phyloP scores from a whole-genome alignment of 2,888 invertebrate species.

The Troglohyphantes excavatus region DNA sequence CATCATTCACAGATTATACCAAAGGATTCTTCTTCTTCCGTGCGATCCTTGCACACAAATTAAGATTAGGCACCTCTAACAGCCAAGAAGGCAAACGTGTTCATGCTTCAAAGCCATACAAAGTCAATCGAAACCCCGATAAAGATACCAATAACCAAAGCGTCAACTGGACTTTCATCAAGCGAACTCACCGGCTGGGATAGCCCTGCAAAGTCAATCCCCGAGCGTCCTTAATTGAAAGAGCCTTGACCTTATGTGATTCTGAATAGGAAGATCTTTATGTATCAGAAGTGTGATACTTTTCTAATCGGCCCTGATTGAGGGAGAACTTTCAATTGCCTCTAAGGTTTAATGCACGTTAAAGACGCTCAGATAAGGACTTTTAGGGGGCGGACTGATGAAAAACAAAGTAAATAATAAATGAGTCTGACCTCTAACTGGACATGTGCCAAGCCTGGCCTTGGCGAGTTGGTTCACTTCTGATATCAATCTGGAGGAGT shows the following conservation, averaged over 20 bases:
- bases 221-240: slow-evolving; percentile 25
- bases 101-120: neutral
- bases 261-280: slow-evolving; percentile 29
- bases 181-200: neutral
- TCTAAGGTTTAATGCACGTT: slow-evolving; percentile 63
- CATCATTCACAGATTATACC: slow-evolving; percentile 17
- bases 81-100: neutral
- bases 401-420: slow-evolving; percentile 2
- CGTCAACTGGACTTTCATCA: neutral
- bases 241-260: slow-evolving; percentile 48
- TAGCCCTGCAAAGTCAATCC: slow-evolving; percentile 40
- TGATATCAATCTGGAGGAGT: slow-evolving; percentile 23
- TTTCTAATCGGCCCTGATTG: slow-evolving; percentile 46
- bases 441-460: slow-evolving; percentile 25
- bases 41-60: neutral
- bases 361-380: slow-evolving; percentile 45
- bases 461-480: slow-evolving; percentile 26
- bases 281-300: slow-evolving; percentile 19
- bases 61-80: neutral
- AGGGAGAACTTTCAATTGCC: slow-evolving; percentile 28
- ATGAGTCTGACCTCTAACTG: slow-evolving; percentile 29
- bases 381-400: slow-evolving; percentile 5
- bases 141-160: neutral
- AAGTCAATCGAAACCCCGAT: neutral
- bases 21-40: too few relatives aligned